Conservation (phyloP, 2,797 vertebrate species). For the Pristis pectinata region DNA sequence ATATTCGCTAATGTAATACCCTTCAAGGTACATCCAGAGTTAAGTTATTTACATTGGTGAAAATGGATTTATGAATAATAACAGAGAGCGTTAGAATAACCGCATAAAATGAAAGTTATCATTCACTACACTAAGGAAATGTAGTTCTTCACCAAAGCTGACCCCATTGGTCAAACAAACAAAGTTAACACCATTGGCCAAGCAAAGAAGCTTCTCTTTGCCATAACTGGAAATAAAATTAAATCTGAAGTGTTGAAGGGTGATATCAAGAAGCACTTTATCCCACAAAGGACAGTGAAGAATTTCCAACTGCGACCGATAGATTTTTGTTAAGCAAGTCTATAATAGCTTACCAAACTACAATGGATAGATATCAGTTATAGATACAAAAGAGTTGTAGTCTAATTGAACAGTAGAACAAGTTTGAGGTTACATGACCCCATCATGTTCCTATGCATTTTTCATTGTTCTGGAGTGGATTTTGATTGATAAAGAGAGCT, state of each 20-base stretch:
- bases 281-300: background rate
- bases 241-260: background rate
- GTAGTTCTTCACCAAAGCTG: no score
- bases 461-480: background rate
- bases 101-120: background rate
- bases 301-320: background rate
- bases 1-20: background rate
- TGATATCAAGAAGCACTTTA: background rate
- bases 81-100: background rate
- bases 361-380: background rate
- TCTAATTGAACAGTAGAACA: background rate
- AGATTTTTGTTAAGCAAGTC: background rate
- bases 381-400: background rate
- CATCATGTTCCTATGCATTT: background rate
- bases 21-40: background rate
- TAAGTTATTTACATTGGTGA: background rate
- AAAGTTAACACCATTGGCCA: no score
- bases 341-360: background rate
- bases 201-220: no score
- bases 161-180: no score
- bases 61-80: no score
- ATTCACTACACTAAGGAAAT: background rate
- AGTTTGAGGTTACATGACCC: background rate
- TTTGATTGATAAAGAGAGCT: background rate
- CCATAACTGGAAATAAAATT: background rate